These are phyloP conservation scores for Cirrhinus molitorella DNA, from an alignment of 2,797 vertebrate species.

Conservation along the genomic window DNA sequence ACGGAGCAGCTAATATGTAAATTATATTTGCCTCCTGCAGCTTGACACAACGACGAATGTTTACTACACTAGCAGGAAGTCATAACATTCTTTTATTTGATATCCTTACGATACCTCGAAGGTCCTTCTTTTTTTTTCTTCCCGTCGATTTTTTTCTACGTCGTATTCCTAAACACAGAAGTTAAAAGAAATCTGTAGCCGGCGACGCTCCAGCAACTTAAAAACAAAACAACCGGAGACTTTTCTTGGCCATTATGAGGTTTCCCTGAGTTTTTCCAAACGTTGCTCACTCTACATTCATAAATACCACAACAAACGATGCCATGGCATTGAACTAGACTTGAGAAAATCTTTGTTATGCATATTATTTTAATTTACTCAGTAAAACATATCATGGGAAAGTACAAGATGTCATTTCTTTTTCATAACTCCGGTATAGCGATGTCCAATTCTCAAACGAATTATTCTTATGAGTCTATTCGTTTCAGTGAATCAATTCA, in stretches of 20 bases:
- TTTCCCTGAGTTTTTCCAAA: slow-evolving; percentile 32
- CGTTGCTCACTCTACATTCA: neutral
- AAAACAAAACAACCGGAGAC: slow-evolving; percentile 53
- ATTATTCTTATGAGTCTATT: neutral
- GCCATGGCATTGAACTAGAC: neutral
- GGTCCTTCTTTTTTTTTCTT: neutral
- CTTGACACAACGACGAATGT: neutral
- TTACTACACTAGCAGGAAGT: neutral
- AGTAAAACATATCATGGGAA: neutral
- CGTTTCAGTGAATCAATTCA: slow-evolving; percentile 9
- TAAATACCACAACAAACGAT: neutral
- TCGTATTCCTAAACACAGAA: neutral
- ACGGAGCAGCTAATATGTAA: neutral
- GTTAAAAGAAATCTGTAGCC: neutral
- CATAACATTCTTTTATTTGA: neutral
- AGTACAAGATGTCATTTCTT: neutral
- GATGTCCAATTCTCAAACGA: neutral
- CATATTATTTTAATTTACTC: neutral
- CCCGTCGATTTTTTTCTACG: neutral
- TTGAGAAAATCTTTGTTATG: neutral
- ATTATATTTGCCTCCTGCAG: neutral
- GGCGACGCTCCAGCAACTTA: neutral
- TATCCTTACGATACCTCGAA: slow-evolving; percentile 15
- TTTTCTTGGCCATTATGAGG: slow-evolving; percentile 3
- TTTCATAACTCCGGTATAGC: slow-evolving; percentile 37